Conservation (phyloP, 2,113 vertebrate genomes). For the Pungitius pungitius region DNA sequence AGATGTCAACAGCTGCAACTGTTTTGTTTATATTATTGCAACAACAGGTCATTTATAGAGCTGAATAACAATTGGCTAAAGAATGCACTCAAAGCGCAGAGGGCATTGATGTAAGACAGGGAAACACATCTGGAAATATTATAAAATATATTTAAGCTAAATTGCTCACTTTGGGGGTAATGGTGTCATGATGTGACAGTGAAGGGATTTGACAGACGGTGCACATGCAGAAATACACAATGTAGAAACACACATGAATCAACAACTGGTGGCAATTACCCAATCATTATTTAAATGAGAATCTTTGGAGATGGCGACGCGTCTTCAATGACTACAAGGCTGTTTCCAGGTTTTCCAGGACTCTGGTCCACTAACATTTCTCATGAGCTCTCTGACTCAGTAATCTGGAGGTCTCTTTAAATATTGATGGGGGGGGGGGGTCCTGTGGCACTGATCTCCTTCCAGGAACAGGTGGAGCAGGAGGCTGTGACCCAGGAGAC, state of each 20-base stretch:
- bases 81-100: too few species aligned
- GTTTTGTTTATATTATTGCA: background rate
- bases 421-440: slow-evolving; percentile 47
- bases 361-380: slow-evolving; percentile 23
- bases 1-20: too few species aligned
- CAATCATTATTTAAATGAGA: background rate
- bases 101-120: too few species aligned
- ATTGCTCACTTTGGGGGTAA: too few species aligned
- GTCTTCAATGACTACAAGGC: background rate
- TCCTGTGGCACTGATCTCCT: slow-evolving; percentile 55
- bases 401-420: slow-evolving; percentile 48
- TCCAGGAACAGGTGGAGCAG: slow-evolving; percentile 66
- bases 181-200: too few species aligned
- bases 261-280: background rate
- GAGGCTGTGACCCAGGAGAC: slow-evolving; percentile 37
- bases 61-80: too few species aligned
- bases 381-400: slow-evolving; percentile 15
- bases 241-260: background rate
- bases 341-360: background rate
- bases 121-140: too few species aligned
- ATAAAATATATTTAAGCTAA: too few species aligned
- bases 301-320: background rate
- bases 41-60: background rate
- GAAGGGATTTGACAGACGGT: too few species aligned
- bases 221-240: background rate